Base-by-base conservation (phyloP, 2,888 invertebrate genomes). In the Theretra japonica region DNA sequence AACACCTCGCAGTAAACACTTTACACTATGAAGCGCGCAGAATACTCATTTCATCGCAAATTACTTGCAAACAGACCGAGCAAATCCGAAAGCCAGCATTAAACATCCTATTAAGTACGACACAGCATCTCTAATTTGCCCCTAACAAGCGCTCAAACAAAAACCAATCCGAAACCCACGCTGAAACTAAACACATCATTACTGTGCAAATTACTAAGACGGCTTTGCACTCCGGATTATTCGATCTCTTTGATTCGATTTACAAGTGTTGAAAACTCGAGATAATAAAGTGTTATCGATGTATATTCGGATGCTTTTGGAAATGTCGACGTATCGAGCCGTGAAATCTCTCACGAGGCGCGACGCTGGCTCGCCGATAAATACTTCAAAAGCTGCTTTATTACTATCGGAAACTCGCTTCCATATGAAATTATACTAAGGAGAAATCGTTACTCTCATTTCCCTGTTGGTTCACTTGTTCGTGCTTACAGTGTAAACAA, bases 301-400 rank as follows among this genome's bases (percentile, higher is more conserved):
- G 73, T 65, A 62, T 68, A 68, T 65, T 48, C 23, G 71, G 74
- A 75, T 75, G 73, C 73, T 72, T 75, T 73, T 73, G 72, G 77
- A 59, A 60, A 72, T 62, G 56, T 73, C 77, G 75, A 83, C 81
- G 85, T 83, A 87, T 84, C 83, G 85, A 84, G 76, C 82, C 83
- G 83, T 82, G 81, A 86, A 86, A 86, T 85, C 85, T 83, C 80
- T 79, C 79, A 75, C 75, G 77, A 77, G 77, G 76, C 78, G 74
- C 72, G 73, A 73, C 77, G 74, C 74, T 76, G 75, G 74, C 73
- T 74, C 59, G 68, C 65, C 77, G 75, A 82, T 84, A 84, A 84
- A 83, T 83, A 83, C 80, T 74, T 76, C 76, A 68, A 68, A 68
- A 48, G 72, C 73, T 73, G 75, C 79, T 80, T 82, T 81, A 81